phyloP scores from a whole-genome alignment of 2,113 vertebrate genomes.

The Peromyscus polionotus region DNA sequence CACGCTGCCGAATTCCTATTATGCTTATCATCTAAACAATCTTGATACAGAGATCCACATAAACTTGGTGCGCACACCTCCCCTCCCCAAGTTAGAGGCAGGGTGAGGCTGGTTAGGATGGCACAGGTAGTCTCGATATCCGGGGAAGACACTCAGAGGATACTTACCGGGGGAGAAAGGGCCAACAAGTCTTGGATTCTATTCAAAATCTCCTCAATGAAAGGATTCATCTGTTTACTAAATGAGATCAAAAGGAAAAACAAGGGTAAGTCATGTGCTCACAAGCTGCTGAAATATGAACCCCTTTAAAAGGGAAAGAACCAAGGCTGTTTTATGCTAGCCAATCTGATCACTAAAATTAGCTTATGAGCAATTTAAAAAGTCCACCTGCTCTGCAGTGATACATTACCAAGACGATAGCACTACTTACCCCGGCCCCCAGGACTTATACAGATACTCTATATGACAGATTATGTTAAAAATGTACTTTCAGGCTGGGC shows the following conservation, averaged over 20 bases:
- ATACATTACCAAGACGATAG: background rate
- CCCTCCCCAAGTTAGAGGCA: background rate
- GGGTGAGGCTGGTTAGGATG: background rate
- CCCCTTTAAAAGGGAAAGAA: constrained; percentile 2
- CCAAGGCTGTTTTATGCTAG: background rate
- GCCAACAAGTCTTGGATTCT: constrained; percentile 97
- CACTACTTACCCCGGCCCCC: background rate
- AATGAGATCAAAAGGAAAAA: constrained; percentile 75
- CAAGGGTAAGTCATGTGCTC: constrained; percentile 30
- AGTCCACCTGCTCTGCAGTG: background rate
- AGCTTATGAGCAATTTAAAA: background rate
- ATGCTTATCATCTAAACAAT: background rate
- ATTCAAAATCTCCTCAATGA: constrained; percentile 97
- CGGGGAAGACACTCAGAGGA: constrained; percentile 16
- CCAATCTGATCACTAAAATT: background rate
- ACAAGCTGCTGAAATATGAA: constrained; percentile 23
- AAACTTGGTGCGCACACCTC: background rate
- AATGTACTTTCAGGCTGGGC: background rate
- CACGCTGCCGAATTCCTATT: background rate
- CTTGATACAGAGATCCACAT: background rate
- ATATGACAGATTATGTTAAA: constrained; percentile 7
- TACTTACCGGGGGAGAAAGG: constrained; percentile 95
- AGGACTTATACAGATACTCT: background rate
- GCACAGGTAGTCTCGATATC: background rate
- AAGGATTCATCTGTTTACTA: constrained; percentile 97